These are phyloP conservation scores for Loxodonta africana DNA, from an alignment of 2,113 vertebrate species.

Conservation along the genomic window DNA sequence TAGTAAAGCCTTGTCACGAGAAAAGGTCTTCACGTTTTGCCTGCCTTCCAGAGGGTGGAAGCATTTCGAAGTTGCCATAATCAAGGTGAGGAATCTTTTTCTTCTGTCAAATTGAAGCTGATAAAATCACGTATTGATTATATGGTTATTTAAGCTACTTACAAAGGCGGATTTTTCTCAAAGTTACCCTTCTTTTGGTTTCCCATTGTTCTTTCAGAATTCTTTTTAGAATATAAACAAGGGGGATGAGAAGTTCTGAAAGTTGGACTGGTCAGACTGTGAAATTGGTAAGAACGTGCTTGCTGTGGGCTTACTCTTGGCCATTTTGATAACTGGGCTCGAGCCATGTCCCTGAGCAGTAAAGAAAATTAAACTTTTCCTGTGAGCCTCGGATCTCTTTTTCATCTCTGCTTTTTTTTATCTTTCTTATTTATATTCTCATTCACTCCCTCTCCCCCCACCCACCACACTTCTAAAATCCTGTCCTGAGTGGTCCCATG, in stretches of 20 bases:
- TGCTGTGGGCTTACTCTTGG: background rate
- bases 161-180: conserved; percentile 4
- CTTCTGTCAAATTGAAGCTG: background rate
- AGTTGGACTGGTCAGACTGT: background rate
- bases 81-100: background rate
- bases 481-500: background rate
- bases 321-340: conserved; percentile 18
- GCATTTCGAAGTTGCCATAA: background rate
- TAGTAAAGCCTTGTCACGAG: background rate
- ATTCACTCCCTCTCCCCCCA: background rate
- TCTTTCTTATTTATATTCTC: background rate
- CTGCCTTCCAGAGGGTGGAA: background rate
- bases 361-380: background rate
- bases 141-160: background rate
- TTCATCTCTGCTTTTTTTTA: background rate
- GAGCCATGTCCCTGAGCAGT: background rate
- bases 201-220: background rate
- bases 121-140: conserved; percentile 22
- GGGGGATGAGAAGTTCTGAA: background rate
- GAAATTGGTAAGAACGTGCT: background rate
- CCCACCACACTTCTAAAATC: background rate
- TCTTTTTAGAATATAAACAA: background rate
- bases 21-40: background rate
- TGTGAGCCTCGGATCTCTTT: background rate
- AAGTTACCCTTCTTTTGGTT: background rate